These are phyloP conservation scores for Macrobrachium rosenbergii DNA, from an alignment of 1,140 invertebrate genomes.

Conservation along the genomic window DNA sequence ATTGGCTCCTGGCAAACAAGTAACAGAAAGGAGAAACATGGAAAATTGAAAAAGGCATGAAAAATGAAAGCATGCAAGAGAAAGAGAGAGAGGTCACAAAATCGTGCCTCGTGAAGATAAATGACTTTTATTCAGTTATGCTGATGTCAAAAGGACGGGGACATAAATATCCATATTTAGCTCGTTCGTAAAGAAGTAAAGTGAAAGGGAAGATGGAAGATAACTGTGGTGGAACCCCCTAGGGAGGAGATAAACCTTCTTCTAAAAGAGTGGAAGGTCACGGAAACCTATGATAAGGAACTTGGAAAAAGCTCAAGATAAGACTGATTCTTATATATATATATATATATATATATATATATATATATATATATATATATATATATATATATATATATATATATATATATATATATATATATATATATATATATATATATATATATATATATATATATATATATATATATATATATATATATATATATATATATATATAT, in stretches of 20 bases:
- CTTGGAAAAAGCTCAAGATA: no score
- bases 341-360: constrained; percentile 2
- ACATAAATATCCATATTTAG: background rate
- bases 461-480: constrained; percentile 22
- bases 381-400: constrained; percentile 20
- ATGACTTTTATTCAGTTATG: no score
- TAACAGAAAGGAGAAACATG: no score
- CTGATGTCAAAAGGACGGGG: background rate
- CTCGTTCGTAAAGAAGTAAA: background rate
- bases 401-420: constrained; percentile 3
- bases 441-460: constrained; percentile 22
- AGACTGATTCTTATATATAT: no score
- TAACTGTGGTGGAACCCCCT: no score
- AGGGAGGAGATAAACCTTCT: no score
- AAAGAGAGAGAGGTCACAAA: background rate
- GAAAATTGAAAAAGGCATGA: background rate
- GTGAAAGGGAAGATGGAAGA: background rate
- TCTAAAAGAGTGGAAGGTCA: no score
- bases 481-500: constrained; percentile 14
- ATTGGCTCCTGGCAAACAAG: no score
- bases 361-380: constrained; percentile 22
- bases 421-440: constrained; percentile 15
- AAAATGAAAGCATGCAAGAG: background rate
- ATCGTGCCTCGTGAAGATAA: background rate
- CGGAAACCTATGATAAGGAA: no score